A percentile compares a stretch with the other conserved stretches of the same genome.
These are phyloP conservation scores for Psylliodes chrysocephalus DNA, from an alignment of 2,888 invertebrate species.

Conservation along the genomic window DNA sequence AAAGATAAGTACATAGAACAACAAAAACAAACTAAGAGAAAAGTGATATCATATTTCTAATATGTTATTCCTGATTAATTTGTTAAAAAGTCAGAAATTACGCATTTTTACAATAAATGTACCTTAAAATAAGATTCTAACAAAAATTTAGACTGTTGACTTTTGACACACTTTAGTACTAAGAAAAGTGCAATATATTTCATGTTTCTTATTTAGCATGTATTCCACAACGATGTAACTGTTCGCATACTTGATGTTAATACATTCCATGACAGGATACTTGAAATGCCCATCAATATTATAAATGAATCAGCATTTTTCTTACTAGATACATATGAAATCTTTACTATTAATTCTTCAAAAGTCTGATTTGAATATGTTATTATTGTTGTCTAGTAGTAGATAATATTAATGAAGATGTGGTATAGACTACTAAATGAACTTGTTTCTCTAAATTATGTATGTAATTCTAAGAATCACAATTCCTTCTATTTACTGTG, in stretches of 20 bases:
- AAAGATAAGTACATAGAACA: too few species aligned
- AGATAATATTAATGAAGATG: not conserved
- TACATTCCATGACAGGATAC: conserved; percentile 17
- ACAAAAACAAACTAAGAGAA: too few species aligned
- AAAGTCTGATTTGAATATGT: not conserved
- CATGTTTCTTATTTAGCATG: conserved; percentile 33
- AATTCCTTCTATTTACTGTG: too few species aligned
- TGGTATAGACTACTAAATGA: not conserved
- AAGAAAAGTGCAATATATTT: conserved; percentile 30
- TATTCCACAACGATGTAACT: conserved; percentile 33
- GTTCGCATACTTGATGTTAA: conserved; percentile 30
- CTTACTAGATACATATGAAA: conserved; percentile 33
- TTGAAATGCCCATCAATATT: conserved; percentile 24
- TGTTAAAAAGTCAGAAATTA: too few species aligned
- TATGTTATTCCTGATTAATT: too few species aligned
- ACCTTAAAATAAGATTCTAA: too few species aligned
- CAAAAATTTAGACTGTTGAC: not conserved
- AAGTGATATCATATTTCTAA: too few species aligned
- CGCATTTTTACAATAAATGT: too few species aligned
- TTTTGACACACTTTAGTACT: conserved; percentile 5
- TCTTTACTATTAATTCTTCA: conserved; percentile 1
- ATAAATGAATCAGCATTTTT: conserved; percentile 30
- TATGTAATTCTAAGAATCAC: too few species aligned
- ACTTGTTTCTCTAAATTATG: too few species aligned
- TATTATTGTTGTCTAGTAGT: not conserved